Conservation (phyloP, 2,888 invertebrate genomes). For the Salticus scenicus region DNA sequence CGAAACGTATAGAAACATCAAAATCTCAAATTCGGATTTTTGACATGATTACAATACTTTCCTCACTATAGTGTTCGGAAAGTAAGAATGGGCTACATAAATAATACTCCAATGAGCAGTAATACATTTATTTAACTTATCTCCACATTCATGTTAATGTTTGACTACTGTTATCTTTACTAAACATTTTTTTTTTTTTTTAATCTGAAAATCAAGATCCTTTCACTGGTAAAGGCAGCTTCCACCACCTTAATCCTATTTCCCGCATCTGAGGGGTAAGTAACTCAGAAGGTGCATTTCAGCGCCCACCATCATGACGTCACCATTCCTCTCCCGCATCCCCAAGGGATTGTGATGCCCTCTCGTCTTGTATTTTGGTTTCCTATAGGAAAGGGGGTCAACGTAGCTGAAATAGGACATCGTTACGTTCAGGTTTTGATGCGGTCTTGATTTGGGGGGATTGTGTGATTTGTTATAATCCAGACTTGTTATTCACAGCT, state of each 20-base stretch:
- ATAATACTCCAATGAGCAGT: no score
- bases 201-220: no score
- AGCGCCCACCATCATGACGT: conserved; percentile 24
- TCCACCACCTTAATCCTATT: conserved; percentile 52
- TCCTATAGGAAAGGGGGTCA: background rate
- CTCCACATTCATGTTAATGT: no score
- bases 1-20: no score
- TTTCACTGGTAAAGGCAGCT: background rate
- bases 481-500: no score
- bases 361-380: conserved; percentile 13
- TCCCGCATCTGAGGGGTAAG: conserved; percentile 26
- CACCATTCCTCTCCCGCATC: conserved; percentile 24
- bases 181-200: no score
- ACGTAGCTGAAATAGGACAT: conserved; percentile 19
- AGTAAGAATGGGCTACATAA: no score
- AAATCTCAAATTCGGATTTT: no score
- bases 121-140: no score
- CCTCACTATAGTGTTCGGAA: no score
- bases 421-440: conserved; percentile 7
- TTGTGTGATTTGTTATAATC: background rate
- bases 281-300: conserved; percentile 25
- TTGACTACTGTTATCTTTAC: no score
- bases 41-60: no score
- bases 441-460: conserved; percentile 18
- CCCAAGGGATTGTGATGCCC: conserved; percentile 17